Conservation (phyloP, 2,797 vertebrate genomes). For the Propithecus perrieri region DNA sequence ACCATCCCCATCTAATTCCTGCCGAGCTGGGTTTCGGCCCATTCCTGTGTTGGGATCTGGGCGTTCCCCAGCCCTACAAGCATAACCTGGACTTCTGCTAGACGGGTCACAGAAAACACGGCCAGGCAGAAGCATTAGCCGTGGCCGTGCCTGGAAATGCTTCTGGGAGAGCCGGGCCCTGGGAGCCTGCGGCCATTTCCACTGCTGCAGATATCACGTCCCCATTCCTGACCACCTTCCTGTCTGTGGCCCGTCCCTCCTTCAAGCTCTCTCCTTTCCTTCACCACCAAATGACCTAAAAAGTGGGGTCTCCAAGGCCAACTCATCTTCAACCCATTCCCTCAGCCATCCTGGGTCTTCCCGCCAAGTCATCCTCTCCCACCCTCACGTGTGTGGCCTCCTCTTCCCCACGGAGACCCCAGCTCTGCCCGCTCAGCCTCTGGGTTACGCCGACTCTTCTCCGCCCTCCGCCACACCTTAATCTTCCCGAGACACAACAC, state of each 20-base stretch:
- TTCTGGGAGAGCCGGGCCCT: background rate
- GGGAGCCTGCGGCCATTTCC: background rate
- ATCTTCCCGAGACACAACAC: background rate
- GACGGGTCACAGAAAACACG: background rate
- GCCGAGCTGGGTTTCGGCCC: background rate
- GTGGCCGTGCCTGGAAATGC: background rate
- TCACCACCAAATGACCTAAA: background rate
- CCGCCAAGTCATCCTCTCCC: background rate
- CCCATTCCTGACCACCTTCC: background rate
- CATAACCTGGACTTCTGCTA: background rate
- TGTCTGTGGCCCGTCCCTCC: background rate
- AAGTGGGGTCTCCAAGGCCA: background rate
- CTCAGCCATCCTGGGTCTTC: background rate
- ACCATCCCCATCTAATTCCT: background rate
- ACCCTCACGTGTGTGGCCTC: background rate
- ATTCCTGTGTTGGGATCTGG: background rate
- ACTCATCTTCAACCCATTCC: background rate
- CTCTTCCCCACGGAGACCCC: background rate
- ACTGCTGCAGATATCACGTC: background rate
- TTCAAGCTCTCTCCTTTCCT: background rate
- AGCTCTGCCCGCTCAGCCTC: background rate
- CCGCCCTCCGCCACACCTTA: background rate
- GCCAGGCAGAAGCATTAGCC: background rate
- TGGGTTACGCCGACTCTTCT: background rate
- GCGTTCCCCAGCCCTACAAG: background rate